These are phyloP conservation scores for Coregonus clupeaformis DNA, from an alignment of 2,113 vertebrate species.

Conservation along the genomic window DNA sequence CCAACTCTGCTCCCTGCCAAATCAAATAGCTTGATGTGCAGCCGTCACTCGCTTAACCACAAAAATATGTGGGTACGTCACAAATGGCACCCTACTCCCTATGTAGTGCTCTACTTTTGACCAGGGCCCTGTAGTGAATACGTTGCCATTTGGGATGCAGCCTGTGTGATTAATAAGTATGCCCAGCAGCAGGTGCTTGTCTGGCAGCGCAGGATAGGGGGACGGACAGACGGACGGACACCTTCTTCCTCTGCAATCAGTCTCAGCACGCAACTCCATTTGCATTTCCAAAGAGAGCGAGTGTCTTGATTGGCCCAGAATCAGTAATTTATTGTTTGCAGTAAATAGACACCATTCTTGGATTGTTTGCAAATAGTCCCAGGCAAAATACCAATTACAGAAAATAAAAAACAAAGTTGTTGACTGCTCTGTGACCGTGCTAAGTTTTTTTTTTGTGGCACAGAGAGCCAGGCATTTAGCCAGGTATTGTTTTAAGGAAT, in stretches of 20 bases:
- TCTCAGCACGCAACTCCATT: slow-evolving; percentile 66
- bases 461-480: not conserved
- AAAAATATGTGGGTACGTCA: slow-evolving; percentile 28
- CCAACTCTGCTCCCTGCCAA: slow-evolving; percentile 39
- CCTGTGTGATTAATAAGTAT: not conserved
- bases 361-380: slow-evolving; percentile 78
- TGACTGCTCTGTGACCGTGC: slow-evolving; percentile 27
- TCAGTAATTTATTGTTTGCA: slow-evolving; percentile 80
- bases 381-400: slow-evolving; percentile 65
- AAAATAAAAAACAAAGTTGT: slow-evolving; percentile 61
- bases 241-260: slow-evolving; percentile 73
- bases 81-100: slow-evolving; percentile 10
- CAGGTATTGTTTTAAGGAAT: not conserved
- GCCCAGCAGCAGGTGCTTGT: slow-evolving; percentile 75
- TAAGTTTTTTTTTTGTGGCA: slow-evolving; percentile 5
- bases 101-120: no score
- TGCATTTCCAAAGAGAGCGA: slow-evolving; percentile 75
- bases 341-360: slow-evolving; percentile 74
- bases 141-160: not conserved
- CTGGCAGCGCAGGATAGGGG: slow-evolving; percentile 54
- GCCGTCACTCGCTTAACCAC: slow-evolving; percentile 15
- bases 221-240: slow-evolving; percentile 57
- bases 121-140: no score
- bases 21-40: slow-evolving; percentile 50
- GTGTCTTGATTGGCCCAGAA: slow-evolving; percentile 76